Base-by-base conservation (phyloP, 2,888 invertebrate species). In the Stenolophus ochropezus region DNA sequence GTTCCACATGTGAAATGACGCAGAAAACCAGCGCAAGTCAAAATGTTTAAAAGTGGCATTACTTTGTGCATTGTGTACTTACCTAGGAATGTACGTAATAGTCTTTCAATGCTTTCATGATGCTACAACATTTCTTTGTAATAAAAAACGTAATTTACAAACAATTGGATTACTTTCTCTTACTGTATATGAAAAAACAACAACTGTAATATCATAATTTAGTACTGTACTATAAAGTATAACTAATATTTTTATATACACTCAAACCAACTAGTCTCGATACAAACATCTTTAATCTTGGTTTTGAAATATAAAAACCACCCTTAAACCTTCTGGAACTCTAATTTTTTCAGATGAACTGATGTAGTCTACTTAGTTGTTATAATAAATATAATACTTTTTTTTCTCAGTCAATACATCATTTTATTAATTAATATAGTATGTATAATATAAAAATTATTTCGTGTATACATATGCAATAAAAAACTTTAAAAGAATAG, bases 1-100 rank as follows among this genome's bases (percentile, higher is more conserved):
- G 71, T 71, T 20, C 71, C 16, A 71, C 71, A 71, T 71, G 33
- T 71, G 71, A 42, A 71, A 71, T 71, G 42, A 71, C 71, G 71
- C 71, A 33, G 27, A 20, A 71, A 33, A 71, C 20, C 71, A 71
- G 71, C 42, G 47, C 27, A 71, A 18, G 8, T n/a, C 33, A 71
- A 65, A 71, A 42, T 16, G 18, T 71, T 71, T 71, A 16, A 8
- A 51, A 51, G 14, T 51, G 5, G 16, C 51, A 42, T 42, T 42
- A 8, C 11, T 11, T 1, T 33, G 33, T 42, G 33, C 33, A 42
- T 42, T 6, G 8, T 8, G 8, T 2, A 42, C 11, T 42, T 11
- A 42, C 33, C 8, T 42, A 42, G 8, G 33, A 42, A 42, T 42
- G 33, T 42, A 42, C 2, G 11, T 42, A 8, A 42, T 42, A 42